Evolutionary conservation across 2,797 vertebrate genomes (phyloP), one percentile per base, ranked within the genome.

Genomic region (Anolis apletophallus): DNA sequence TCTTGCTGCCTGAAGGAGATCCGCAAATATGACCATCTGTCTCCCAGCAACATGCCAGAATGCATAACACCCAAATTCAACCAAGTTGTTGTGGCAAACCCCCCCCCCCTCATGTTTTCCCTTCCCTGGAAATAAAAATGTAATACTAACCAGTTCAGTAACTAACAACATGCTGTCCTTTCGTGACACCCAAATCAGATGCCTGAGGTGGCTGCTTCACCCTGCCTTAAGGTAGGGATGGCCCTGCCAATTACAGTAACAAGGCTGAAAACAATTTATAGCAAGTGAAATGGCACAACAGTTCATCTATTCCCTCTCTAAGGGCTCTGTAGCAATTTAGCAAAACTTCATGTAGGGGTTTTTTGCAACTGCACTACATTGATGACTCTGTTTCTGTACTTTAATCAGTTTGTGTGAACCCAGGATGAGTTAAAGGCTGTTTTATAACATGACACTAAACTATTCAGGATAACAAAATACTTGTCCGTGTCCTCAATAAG

Each of bases 341-440:
- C 83, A 64, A 84, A 46, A 79, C 67, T 64, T 61, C 80, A 59
- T 82, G 86, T 0, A n/a, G n/a, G n/a, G 80, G 64, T 80, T 71
- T 46, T 32, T 71, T 87, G 50, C 80, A 0, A 0, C 81, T 46
- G 59, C 67, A 73, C 2, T 67, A 80, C 54, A 1, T 64, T 50
- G 71, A 80, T 83, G 54, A 52, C 72, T 72, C 69, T 55, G 7
- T 26, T 73, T 36, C 73, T 78, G 10, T 79, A n/a, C 54, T 81
- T 88, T 71, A 80, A 72, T 83, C 72, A 88, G 57, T 17, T 29
- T 82, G 29, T 12, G 34, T 46, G 6, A 78, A 68, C 80, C 29
- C 36, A 64, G 16, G 16, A 78, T 5, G 52, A 84, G 9, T 82
- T 73, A 17, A 0, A 2, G 75, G 46, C 67, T 21, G 76, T 69